phyloP scores from a whole-genome alignment of 2,888 invertebrate species.

The Diploptera punctata region DNA sequence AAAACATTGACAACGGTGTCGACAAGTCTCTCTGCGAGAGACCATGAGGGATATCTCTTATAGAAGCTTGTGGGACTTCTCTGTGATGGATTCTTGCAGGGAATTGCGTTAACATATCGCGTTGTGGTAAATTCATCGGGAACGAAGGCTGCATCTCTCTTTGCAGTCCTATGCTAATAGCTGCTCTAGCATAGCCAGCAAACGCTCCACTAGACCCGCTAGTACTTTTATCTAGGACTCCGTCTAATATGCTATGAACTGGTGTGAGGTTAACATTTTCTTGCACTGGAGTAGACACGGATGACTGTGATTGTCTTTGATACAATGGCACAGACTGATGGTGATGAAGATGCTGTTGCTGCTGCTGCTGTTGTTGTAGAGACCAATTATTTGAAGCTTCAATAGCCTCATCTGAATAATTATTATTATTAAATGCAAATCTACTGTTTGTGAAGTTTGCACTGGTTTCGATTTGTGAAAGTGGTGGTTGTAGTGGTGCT shows the following conservation, averaged over 20 bases:
- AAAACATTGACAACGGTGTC: slow-evolving; percentile 24
- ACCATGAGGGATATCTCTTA: slow-evolving; percentile 22
- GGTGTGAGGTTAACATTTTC: slow-evolving; percentile 47
- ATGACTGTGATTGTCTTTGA: slow-evolving; percentile 53
- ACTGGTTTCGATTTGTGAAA: slow-evolving; percentile 33
- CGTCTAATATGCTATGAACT: slow-evolving; percentile 28
- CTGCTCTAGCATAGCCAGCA: slow-evolving; percentile 47
- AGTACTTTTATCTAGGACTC: slow-evolving; percentile 5
- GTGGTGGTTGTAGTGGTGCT: slow-evolving; percentile 33
- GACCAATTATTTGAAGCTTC: background rate
- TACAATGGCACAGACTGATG: slow-evolving; percentile 59
- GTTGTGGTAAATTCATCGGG: slow-evolving; percentile 4
- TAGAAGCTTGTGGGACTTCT: slow-evolving; percentile 17
- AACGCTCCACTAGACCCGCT: slow-evolving; percentile 43
- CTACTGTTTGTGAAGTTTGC: slow-evolving; percentile 1
- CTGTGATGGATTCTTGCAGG: background rate
- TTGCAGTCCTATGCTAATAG: slow-evolving; percentile 39
- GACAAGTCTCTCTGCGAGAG: slow-evolving; percentile 20
- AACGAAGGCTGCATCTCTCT: slow-evolving; percentile 21
- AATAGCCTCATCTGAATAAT: background rate
- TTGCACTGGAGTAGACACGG: slow-evolving; percentile 17
- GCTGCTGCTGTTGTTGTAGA: slow-evolving; percentile 41
- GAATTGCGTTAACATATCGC: background rate
- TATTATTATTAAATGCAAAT: background rate
- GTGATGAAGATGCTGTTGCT: background rate